A percentile compares a stretch with the other conserved stretches of the same genome.
Evolutionary conservation across 2,797 vertebrate genomes (phyloP).

Genomic region (Neoniphon sammara): DNA sequence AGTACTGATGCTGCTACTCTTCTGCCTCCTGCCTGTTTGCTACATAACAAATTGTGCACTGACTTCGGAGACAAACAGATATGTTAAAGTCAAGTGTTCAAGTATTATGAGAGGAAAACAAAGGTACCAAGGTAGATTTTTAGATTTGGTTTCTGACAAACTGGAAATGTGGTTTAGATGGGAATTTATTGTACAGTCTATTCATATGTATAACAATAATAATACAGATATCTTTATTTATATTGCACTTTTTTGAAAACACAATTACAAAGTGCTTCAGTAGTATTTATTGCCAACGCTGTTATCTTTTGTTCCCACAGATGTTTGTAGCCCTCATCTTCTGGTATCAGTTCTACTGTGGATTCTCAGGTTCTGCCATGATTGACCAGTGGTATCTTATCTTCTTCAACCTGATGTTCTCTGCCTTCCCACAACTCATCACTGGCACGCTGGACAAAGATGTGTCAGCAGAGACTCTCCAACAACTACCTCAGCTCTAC

Average conservation of each 20-base stretch:
- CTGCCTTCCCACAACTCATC: constrained; percentile 96
- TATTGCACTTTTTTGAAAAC: background rate
- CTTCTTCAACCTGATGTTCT: constrained; percentile 99
- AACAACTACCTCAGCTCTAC: constrained; percentile 92
- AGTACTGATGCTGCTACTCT: background rate
- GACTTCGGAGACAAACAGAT: background rate
- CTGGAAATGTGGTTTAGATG: background rate
- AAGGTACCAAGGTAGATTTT: no score
- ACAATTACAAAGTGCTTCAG: background rate
- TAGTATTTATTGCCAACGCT: background rate
- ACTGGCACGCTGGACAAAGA: constrained; percentile 96
- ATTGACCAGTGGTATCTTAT: constrained; percentile 99
- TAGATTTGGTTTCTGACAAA: no score
- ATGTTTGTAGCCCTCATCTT: constrained; percentile 98
- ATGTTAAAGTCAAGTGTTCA: background rate
- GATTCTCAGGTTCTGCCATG: constrained; percentile 97
- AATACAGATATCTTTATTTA: background rate
- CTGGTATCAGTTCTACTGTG: constrained; percentile 99
- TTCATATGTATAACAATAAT: no score
- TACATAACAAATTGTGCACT: background rate
- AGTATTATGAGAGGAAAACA: no score
- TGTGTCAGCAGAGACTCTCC: constrained; percentile 88
- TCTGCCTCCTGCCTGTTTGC: background rate
- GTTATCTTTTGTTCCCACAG: constrained; percentile 74
- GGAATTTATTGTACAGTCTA: background rate